Evolutionary conservation across 2,888 invertebrate species (phyloP).

Genomic region (Lasiommata megera): DNA sequence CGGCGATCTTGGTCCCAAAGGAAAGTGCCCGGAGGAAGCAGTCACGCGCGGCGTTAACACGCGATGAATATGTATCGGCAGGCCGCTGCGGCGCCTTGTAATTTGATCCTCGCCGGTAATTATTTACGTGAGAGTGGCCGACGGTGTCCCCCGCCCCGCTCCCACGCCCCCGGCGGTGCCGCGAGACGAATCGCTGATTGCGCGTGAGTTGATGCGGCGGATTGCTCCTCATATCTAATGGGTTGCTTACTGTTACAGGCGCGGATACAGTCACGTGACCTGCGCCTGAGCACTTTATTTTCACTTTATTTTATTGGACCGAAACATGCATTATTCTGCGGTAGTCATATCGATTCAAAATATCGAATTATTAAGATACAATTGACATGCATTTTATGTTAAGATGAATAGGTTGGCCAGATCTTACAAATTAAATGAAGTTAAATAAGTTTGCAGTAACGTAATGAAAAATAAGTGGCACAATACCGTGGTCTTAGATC

Average conservation of each 20-base stretch:
- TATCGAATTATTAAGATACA: no score
- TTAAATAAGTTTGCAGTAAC: no score
- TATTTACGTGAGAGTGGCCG: constrained; percentile 78
- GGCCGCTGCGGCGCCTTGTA: constrained; percentile 75
- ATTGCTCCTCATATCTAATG: constrained; percentile 49
- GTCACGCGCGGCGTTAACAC: constrained; percentile 76
- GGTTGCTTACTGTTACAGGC: background rate
- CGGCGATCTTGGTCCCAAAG: constrained; percentile 6
- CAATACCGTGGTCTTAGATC: no score
- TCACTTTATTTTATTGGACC: no score
- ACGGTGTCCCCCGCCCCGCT: constrained; percentile 34
- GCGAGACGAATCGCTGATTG: constrained; percentile 78
- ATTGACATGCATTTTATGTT: no score
- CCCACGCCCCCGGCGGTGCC: constrained; percentile 42
- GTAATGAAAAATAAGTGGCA: no score
- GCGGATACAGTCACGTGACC: background rate
- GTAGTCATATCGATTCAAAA: no score
- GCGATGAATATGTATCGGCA: constrained; percentile 78
- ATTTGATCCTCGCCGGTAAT: constrained; percentile 78
- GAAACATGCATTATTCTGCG: no score
- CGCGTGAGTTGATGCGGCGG: constrained; percentile 51
- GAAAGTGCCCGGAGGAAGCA: constrained; percentile 68
- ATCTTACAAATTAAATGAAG: no score
- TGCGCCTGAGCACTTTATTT: no score
- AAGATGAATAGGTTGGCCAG: no score